Conservation (phyloP, 2,113 vertebrate genomes). For the Fulica atra region DNA sequence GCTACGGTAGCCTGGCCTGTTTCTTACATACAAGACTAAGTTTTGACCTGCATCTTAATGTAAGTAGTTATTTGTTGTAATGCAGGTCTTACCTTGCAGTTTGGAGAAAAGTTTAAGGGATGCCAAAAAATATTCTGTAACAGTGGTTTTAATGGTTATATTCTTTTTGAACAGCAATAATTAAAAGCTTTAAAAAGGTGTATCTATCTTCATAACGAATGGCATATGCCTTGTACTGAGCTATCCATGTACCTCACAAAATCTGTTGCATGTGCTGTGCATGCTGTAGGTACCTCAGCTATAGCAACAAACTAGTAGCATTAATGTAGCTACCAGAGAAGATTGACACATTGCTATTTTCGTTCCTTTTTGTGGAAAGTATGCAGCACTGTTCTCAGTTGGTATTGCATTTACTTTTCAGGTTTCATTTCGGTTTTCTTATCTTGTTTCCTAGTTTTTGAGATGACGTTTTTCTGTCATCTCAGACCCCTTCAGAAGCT, state of each 20-base stretch:
- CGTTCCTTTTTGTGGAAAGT: neutral
- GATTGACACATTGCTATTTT: fast-evolving
- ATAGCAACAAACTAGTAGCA: fast-evolving
- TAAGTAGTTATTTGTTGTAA: neutral
- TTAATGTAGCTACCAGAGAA: neutral
- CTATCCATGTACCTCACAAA: neutral
- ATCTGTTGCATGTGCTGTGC: neutral
- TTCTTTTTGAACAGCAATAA: neutral
- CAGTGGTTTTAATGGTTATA: neutral
- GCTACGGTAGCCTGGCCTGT: neutral
- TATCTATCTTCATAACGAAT: neutral
- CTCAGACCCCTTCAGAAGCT: neutral
- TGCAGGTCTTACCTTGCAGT: no score
- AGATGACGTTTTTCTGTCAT: neutral
- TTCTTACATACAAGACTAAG: neutral
- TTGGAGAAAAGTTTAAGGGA: no score
- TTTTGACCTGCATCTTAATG: neutral
- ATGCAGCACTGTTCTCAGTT: neutral
- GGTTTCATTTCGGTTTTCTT: constrained; percentile 1
- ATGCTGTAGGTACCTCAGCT: neutral
- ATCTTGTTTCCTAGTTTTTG: neutral
- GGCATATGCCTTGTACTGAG: neutral
- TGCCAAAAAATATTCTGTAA: neutral
- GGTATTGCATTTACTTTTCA: neutral
- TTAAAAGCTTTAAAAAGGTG: neutral